Evolutionary conservation across 2,113 vertebrate species (phyloP).

Genomic region (Odobenus rosmarus): DNA sequence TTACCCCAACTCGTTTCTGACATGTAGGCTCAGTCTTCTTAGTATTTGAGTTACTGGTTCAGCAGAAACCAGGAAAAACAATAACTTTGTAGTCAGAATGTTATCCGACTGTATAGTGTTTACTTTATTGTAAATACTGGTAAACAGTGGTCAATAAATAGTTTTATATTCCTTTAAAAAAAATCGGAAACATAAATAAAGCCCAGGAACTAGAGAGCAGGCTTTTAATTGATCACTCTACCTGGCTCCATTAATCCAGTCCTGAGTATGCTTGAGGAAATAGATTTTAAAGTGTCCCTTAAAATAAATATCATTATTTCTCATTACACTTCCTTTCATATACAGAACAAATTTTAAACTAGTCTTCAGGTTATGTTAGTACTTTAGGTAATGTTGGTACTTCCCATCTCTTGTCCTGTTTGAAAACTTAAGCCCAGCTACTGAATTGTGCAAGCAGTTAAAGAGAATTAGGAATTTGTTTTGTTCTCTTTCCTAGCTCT

Average conservation of each 20-base stretch:
- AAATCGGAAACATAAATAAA: neutral
- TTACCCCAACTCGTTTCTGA: too few species aligned
- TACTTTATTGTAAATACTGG: too few species aligned
- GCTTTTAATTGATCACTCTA: neutral
- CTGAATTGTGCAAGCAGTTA: neutral
- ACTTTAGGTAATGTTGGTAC: neutral
- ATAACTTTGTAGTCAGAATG: too few species aligned
- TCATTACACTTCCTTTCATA: neutral
- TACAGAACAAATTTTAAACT: neutral
- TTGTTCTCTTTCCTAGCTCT: slow-evolving; percentile 50
- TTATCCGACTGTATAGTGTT: too few species aligned
- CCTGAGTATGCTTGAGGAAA: neutral
- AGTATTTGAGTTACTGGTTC: too few species aligned
- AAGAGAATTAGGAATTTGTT: slow-evolving; percentile 56
- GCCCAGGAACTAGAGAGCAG: neutral
- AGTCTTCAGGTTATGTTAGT: neutral
- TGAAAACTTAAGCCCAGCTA: neutral
- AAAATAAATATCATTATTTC: neutral
- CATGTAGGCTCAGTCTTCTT: too few species aligned
- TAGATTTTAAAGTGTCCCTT: neutral
- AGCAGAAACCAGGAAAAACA: too few species aligned
- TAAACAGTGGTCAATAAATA: too few species aligned
- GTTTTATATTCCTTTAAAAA: too few species aligned
- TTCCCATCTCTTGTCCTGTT: neutral
- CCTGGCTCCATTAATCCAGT: neutral